Conservation (phyloP, 2,888 invertebrate species). For the Napeogenes inachia region DNA sequence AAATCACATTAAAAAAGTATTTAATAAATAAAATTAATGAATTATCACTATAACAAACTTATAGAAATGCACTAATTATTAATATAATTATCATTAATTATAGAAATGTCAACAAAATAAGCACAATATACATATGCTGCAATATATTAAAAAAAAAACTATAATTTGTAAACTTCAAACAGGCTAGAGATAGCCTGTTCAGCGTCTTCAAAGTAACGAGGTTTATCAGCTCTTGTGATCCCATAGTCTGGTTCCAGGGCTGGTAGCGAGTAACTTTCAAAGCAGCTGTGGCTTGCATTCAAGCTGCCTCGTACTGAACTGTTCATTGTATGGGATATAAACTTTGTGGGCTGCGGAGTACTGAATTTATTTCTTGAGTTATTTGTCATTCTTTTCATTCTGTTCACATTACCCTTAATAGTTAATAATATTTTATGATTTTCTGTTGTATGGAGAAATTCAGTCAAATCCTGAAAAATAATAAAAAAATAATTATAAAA, state of each 20-base stretch:
- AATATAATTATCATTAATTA: conserved; percentile 4
- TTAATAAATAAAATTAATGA: too few species aligned
- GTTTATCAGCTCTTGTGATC: conserved; percentile 54
- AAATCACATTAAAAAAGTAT: too few species aligned
- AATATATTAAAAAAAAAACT: conserved; percentile 25
- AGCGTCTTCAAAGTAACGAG: conserved; percentile 64
- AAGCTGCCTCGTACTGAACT: conserved; percentile 42
- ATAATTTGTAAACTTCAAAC: conserved; percentile 59
- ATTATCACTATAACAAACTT: not conserved
- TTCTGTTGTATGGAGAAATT: conserved; percentile 54
- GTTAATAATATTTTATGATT: conserved; percentile 58
- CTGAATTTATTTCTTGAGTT: conserved; percentile 48
- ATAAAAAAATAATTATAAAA: conserved; percentile 18
- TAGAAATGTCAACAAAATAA: conserved; percentile 11
- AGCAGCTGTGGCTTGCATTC: conserved; percentile 33
- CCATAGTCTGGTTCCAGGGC: conserved; percentile 67
- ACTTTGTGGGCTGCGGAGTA: conserved; percentile 48
- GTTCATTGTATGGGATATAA: conserved; percentile 43
- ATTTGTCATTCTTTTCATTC: conserved; percentile 55
- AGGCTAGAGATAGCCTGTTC: conserved; percentile 64
- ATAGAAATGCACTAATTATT: conserved; percentile 6
- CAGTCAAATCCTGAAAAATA: conserved; percentile 55
- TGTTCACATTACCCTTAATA: conserved; percentile 57
- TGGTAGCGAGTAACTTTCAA: conserved; percentile 40
- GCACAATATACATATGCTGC: conserved; percentile 2